Evolutionary conservation across 2,888 invertebrate species (phyloP), one percentile per base, ranked within the genome.

Genomic region (Hypercompe scribonia): DNA sequence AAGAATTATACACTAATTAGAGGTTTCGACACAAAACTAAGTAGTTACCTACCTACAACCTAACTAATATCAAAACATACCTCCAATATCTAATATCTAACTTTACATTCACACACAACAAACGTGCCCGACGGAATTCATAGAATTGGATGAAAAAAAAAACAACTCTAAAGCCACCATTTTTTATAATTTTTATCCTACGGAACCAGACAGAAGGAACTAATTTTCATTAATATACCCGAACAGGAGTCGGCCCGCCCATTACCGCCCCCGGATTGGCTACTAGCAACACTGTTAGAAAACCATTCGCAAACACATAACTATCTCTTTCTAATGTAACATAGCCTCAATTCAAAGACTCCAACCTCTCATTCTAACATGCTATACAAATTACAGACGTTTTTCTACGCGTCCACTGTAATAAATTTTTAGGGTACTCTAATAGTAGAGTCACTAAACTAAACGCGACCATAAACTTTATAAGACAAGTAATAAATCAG

Each of bases 311-410:
- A 80, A 80, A 90, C 87, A 84, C 85, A 89, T 86, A 84, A 78
- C 88, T 79, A 81, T 93, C 94, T 84, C 87, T 82, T 79, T 94
- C 89, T 77, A 85, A 77, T 92, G 24, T 80, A 81, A 34, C n/a
- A 72, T 73, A 76, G 79, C 78, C 69, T 70, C 72, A 67, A 74
- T 70, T 71, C 46, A n/a, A 68, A 66, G 63, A 69, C 34, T 82
- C 73, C 68, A 69, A 81, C 72, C 75, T 93, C 93, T 89, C 92
- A 76, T 83, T 95, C 88, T 74, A 81, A 69, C 93, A 70, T 86
- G 87, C 89, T 86, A 89, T 86, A 92, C 90, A 93, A 93, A 94
- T 93, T 93, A 92, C 91, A 89, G 88, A 93, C 84, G 90, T 93
- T 95, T 93, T 94, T 92, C 93, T 93, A 93, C 92, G 85, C 86